Percentiles rank a stretch among this genome's conserved stretches.
phyloP scores from a whole-genome alignment of 2,797 vertebrate species.

The Chiroxiphia lanceolata region DNA sequence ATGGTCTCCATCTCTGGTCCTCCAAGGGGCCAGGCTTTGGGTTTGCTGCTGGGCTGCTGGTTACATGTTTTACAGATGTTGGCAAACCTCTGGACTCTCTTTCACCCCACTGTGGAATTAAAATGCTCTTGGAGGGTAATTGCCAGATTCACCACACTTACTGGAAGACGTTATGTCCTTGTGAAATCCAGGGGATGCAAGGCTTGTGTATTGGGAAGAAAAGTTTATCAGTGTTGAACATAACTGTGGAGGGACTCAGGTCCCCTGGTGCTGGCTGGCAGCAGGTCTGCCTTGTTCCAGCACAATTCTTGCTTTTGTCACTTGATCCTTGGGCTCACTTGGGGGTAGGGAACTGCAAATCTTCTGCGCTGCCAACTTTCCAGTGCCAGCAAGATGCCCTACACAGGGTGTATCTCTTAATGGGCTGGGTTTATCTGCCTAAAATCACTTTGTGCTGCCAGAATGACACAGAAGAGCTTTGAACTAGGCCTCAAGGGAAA shows the following conservation, averaged over 20 bases:
- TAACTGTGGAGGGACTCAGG: neutral
- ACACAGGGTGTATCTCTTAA: neutral
- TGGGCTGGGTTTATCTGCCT: neutral
- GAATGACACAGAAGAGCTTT: neutral
- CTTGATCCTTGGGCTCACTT: neutral
- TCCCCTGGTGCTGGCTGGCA: neutral
- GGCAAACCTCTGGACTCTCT: neutral
- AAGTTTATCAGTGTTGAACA: neutral
- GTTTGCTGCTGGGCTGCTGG: neutral
- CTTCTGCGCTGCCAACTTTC: neutral
- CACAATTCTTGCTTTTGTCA: neutral
- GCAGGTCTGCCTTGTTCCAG: neutral
- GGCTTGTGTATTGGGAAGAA: neutral
- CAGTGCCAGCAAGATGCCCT: neutral
- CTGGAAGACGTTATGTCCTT: neutral
- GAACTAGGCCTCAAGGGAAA: neutral
- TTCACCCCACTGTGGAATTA: neutral
- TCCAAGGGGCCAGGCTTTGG: neutral
- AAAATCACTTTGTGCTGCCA: neutral
- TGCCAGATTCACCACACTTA: neutral
- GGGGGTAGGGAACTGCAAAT: neutral
- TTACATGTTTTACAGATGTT: neutral
- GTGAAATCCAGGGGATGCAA: neutral
- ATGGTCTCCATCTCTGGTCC: accelerated
- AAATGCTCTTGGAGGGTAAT: neutral